Evolutionary conservation across 2,113 vertebrate species (phyloP), one percentile per base, ranked within the genome.

Genomic region (Plecturocebus donacophilus): DNA sequence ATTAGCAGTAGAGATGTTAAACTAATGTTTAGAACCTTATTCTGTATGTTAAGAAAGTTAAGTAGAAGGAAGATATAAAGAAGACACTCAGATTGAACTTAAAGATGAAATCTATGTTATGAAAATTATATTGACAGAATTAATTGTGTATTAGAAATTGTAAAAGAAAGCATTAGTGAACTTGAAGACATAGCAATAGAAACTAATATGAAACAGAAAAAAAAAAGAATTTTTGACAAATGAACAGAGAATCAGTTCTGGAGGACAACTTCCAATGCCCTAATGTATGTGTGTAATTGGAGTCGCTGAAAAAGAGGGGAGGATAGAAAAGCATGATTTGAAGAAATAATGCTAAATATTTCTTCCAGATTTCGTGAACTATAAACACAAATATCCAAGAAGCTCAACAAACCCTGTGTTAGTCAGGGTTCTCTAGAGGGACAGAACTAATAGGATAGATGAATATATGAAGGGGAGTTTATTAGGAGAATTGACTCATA

Each of bases 311-410:
- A 89, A 92, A 68, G 30, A 81, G 19, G 21, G 10, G 30, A 70
- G 20, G 32, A 32, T 40, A 85, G 27, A 40, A 87, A 68, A 95
- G 64, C 16, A 30, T 66, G 52, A 79, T 35, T 17, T 82, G 42
- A 83, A 75, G n/a, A 92, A 83, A 91, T 38, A 61, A 76, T 21
- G 7, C 27, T 32, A 64, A 64, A 23, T 30, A 14, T n/a, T 1
- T 66, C 82, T 70, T 76, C 40, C 61, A 97, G 83, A 94, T 92
- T 91, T 66, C 81, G 52, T 79, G 35, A 91, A 32, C 25, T 86
- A 6, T 66, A 91, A 88, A 81, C n/a, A 47, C 64, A 76, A 11
- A 85, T 23, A 81, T 85, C 56, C 38, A 52, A 52, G 66, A 93
- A 96, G 17, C 21, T 79, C 19, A 84, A 52, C 35, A 79, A 70